Conservation (phyloP, 2,888 invertebrate genomes). For the Sepioteuthis lessoniana region DNA sequence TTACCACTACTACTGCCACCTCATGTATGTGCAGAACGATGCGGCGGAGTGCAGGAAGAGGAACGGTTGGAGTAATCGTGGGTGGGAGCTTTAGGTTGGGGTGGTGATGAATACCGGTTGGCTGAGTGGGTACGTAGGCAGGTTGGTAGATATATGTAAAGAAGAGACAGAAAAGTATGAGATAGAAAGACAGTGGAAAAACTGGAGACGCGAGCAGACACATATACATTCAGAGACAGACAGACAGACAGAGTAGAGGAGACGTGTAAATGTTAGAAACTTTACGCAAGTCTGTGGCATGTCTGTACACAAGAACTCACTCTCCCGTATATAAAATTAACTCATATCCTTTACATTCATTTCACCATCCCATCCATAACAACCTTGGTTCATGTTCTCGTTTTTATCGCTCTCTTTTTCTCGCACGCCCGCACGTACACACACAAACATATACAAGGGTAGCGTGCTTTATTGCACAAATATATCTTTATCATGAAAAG, state of each 20-base stretch:
- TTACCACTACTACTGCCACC: background rate
- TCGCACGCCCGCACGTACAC: background rate
- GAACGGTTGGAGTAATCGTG: slow-evolving; percentile 21
- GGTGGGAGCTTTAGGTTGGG: slow-evolving; percentile 2
- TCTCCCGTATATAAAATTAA: slow-evolving; percentile 9
- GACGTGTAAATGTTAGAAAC: background rate
- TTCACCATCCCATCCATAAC: background rate
- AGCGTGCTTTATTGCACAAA: background rate
- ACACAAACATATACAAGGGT: background rate
- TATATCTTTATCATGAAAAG: background rate
- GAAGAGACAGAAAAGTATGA: background rate
- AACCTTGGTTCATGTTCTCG: background rate
- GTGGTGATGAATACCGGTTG: slow-evolving; percentile 33
- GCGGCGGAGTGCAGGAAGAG: slow-evolving; percentile 33
- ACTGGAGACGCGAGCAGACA: background rate
- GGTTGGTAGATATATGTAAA: background rate
- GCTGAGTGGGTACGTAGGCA: background rate
- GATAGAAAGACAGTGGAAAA: background rate
- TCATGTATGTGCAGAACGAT: background rate
- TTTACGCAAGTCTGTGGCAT: slow-evolving; percentile 8
- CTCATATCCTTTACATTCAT: slow-evolving; percentile 9
- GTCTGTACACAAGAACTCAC: slow-evolving; percentile 11
- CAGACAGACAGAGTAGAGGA: background rate
- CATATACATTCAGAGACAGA: background rate
- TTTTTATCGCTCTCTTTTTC: background rate